Percentiles rank a stretch among this genome's conserved stretches.
phyloP scores from a whole-genome alignment of 2,113 vertebrate species.

The Peromyscus maniculatus region DNA sequence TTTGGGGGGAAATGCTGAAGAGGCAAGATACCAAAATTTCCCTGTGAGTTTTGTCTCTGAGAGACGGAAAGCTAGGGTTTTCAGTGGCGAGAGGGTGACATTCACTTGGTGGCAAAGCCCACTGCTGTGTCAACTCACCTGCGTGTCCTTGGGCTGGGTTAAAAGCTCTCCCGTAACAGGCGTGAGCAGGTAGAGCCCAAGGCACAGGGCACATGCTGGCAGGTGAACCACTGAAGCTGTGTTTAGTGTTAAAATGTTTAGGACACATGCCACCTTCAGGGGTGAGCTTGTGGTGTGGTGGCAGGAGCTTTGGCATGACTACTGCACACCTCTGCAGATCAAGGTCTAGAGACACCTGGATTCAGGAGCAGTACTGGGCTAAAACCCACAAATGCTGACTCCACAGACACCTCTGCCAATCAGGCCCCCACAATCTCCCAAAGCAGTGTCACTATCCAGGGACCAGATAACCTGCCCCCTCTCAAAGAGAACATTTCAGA shows the following conservation, averaged over 20 bases:
- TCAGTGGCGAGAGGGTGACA: too few species aligned
- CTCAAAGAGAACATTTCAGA: background rate
- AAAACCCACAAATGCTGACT: background rate
- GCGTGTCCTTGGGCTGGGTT: accelerated
- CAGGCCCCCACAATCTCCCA: background rate
- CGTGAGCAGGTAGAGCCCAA: accelerated
- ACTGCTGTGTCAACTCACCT: accelerated
- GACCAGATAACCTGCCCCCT: background rate
- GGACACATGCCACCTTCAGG: accelerated
- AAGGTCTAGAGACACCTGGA: background rate
- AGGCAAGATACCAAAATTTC: background rate
- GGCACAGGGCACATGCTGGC: background rate
- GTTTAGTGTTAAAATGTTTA: background rate
- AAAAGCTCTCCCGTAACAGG: accelerated
- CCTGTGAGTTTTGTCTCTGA: background rate
- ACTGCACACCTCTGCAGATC: background rate
- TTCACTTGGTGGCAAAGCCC: accelerated
- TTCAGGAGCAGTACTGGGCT: background rate
- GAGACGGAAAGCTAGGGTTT: background rate
- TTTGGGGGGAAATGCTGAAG: background rate
- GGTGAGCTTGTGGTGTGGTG: accelerated
- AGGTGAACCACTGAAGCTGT: accelerated
- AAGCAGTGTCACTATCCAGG: background rate
- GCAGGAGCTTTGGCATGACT: background rate
- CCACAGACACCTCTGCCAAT: background rate